These are phyloP conservation scores for Zaprionus capensis DNA, from an alignment of 1,140 invertebrate genomes.

Conservation along the genomic window DNA sequence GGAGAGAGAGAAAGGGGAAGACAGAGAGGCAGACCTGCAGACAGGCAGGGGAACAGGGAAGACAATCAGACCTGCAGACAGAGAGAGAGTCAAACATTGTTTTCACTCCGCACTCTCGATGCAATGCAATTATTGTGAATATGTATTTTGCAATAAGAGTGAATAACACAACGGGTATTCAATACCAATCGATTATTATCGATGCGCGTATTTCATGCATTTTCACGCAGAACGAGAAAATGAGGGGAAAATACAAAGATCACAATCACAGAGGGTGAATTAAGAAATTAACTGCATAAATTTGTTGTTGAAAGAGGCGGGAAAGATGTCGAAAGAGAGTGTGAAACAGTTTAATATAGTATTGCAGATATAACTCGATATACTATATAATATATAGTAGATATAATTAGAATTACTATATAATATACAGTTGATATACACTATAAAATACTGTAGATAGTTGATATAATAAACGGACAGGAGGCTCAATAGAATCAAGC, in stretches of 20 bases:
- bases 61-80: constrained; percentile 22
- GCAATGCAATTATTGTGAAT: constrained; percentile 63
- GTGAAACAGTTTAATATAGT: background rate
- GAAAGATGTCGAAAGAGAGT: background rate
- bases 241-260: background rate
- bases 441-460: no score
- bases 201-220: background rate
- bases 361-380: background rate
- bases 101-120: constrained; percentile 51
- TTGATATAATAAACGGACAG: no score
- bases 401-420: no score
- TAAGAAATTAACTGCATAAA: constrained; percentile 1
- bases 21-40: constrained; percentile 18
- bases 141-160: constrained; percentile 26
- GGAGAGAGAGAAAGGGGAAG: constrained; percentile 12
- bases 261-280: background rate
- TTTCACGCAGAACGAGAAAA: background rate
- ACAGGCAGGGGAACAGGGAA: background rate
- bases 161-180: constrained; percentile 15
- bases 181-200: constrained; percentile 4
- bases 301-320: background rate
- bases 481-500: no score
- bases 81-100: constrained; percentile 55
- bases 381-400: no score
- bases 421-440: no score